These are phyloP conservation scores for Candidula unifasciata DNA, from an alignment of 2,888 invertebrate species.

Conservation along the genomic window DNA sequence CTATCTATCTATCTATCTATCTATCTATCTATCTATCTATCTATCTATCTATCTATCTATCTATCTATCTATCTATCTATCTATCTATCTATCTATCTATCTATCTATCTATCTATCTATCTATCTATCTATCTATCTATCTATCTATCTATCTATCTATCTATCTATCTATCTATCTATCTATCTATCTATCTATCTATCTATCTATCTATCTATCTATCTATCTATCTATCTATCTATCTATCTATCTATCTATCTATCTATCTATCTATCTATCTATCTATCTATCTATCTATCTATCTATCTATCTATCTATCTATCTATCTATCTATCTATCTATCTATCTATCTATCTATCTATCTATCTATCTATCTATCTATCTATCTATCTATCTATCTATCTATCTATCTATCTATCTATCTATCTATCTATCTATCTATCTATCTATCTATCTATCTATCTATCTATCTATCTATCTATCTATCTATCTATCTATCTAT, in stretches of 20 bases:
- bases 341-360: slow-evolving; percentile 12
- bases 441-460: too few relatives aligned
- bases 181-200: slow-evolving; percentile 21
- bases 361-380: background rate
- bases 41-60: too few relatives aligned
- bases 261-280: slow-evolving; percentile 21
- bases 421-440: too few relatives aligned
- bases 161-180: slow-evolving; percentile 21
- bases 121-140: slow-evolving; percentile 21
- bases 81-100: slow-evolving; percentile 21
- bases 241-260: slow-evolving; percentile 7
- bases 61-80: background rate
- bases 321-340: background rate
- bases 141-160: slow-evolving; percentile 9
- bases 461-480: too few relatives aligned
- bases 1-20: too few relatives aligned
- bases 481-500: too few relatives aligned
- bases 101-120: slow-evolving; percentile 21
- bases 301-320: slow-evolving; percentile 9
- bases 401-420: too few relatives aligned
- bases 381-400: background rate
- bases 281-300: slow-evolving; percentile 21
- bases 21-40: too few relatives aligned
- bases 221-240: background rate
- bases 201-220: slow-evolving; percentile 7